These are phyloP conservation scores for Sinocyclocheilus anshuiensis DNA, from an alignment of 2,113 vertebrate species.

Conservation along the genomic window DNA sequence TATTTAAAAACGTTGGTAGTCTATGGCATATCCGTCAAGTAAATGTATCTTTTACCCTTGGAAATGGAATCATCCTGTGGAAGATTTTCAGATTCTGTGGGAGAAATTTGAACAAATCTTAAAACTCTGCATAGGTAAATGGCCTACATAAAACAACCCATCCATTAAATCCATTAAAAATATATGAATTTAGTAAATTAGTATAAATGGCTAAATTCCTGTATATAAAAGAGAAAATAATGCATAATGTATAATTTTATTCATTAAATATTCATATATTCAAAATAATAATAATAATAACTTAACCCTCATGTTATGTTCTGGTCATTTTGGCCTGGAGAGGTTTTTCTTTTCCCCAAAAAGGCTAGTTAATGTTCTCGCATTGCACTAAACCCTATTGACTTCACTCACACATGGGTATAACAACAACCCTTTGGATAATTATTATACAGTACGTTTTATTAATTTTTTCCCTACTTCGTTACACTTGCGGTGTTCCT, in stretches of 20 bases:
- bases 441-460: too few relatives aligned
- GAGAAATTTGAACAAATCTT: neutral
- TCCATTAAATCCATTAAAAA: neutral
- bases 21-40: neutral
- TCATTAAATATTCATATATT: neutral
- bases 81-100: slow-evolving; percentile 21
- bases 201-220: neutral
- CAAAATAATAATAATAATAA: neutral
- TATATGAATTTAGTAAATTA: neutral
- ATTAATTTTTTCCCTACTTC: too few relatives aligned
- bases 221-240: neutral
- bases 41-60: slow-evolving; percentile 19
- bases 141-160: neutral
- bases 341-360: too few relatives aligned
- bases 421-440: too few relatives aligned
- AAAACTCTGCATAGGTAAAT: neutral
- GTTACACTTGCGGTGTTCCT: too few relatives aligned
- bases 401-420: too few relatives aligned
- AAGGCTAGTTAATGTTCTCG: too few relatives aligned
- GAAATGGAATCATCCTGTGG: slow-evolving; percentile 3
- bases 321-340: too few relatives aligned
- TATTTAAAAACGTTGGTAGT: neutral
- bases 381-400: too few relatives aligned
- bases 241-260: neutral
- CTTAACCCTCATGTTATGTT: too few relatives aligned